Conservation (phyloP, 2,888 invertebrate genomes). For the Epinotia bilunana region DNA sequence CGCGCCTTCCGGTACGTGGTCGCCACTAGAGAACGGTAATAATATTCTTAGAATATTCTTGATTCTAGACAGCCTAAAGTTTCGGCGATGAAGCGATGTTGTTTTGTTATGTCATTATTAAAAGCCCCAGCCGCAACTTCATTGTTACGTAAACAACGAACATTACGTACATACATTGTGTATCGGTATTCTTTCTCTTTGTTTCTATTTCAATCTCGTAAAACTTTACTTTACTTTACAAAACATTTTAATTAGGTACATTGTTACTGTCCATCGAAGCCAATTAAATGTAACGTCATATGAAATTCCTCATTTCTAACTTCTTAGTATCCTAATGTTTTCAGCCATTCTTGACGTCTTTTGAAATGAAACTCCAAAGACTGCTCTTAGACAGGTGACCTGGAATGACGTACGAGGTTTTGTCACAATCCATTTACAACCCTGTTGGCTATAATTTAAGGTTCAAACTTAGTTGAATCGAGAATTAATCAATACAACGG, state of each 20-base stretch:
- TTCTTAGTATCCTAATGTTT: no score
- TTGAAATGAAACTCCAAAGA: conserved; percentile 16
- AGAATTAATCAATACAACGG: conserved; percentile 12
- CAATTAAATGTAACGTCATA: neutral
- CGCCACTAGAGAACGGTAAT: no score
- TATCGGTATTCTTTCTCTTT: no score
- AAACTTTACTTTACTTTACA: neutral
- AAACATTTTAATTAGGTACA: neutral
- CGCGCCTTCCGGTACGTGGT: no score
- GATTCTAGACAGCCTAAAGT: neutral
- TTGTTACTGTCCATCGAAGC: neutral
- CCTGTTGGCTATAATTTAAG: neutral
- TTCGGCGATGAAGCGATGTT: neutral
- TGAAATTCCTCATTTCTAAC: conserved; percentile 4
- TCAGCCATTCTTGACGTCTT: conserved; percentile 6
- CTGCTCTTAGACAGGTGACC: conserved; percentile 27
- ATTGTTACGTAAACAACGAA: no score
- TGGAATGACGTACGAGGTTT: conserved; percentile 12
- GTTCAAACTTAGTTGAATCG: neutral
- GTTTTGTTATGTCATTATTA: neutral
- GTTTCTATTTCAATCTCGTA: no score
- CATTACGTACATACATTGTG: no score
- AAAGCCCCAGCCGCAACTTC: neutral
- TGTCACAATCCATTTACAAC: neutral
- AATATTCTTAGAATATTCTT: neutral